Evolutionary conservation across 2,888 invertebrate species (phyloP).

Genomic region (Creontiades dilutus): DNA sequence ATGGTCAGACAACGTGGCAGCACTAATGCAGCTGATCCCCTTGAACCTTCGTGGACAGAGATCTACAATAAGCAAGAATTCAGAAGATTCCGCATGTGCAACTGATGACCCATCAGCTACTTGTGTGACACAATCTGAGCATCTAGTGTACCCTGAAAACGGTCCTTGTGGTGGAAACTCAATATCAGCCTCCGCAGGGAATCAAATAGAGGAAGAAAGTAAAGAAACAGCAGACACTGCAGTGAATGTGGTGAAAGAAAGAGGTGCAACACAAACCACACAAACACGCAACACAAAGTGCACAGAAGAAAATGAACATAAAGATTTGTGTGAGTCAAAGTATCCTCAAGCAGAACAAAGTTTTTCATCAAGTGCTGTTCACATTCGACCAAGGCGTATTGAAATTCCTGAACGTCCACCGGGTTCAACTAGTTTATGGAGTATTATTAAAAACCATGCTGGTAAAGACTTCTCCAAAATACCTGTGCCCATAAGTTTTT

Average conservation of each 20-base stretch:
- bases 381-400: constrained; percentile 79
- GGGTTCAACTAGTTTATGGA: constrained; percentile 97
- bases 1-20: not conserved
- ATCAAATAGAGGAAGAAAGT: not conserved
- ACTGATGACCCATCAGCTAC: constrained; percentile 80
- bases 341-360: not conserved
- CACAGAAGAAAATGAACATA: not conserved
- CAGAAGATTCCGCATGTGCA: not conserved
- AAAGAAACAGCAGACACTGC: not conserved
- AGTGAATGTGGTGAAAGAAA: not conserved
- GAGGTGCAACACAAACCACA: not conserved
- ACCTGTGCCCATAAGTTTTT: constrained; percentile 85
- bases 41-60: not conserved
- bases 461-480: constrained; percentile 98
- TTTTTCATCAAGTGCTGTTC: too few species aligned
- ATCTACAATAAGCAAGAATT: not conserved
- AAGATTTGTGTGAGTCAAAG: not conserved
- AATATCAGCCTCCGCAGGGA: not conserved
- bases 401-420: constrained; percentile 95
- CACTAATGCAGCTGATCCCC: not conserved
- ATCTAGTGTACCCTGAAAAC: not conserved
- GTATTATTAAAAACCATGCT: constrained; percentile 99
- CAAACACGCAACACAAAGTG: not conserved
- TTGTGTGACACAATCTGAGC: not conserved
- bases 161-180: not conserved